Conservation (phyloP, 2,888 invertebrate species). For the Eledone cirrhosa region DNA sequence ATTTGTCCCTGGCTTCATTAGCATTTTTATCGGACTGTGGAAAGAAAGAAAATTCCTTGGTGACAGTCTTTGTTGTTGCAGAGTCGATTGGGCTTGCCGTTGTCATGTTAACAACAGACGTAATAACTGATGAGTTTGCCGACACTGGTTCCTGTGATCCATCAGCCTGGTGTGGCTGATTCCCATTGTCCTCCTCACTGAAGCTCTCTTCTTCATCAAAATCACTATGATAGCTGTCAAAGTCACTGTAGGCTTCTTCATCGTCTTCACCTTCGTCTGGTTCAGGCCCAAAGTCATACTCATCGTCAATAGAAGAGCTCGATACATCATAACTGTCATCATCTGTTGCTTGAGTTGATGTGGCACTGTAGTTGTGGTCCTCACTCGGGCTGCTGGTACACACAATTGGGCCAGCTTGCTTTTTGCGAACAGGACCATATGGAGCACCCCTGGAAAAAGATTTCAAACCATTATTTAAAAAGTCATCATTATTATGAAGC, state of each 20-base stretch:
- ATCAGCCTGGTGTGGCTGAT: conserved; percentile 44
- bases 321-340: conserved; percentile 49
- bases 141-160: conserved; percentile 39
- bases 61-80: conserved; percentile 11
- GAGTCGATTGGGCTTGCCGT: conserved; percentile 24
- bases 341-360: conserved; percentile 44
- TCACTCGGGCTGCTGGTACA: conserved; percentile 89
- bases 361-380: conserved; percentile 87
- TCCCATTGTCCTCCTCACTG: conserved; percentile 53
- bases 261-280: conserved; percentile 41
- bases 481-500: no score
- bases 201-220: conserved; percentile 41
- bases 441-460: conserved; percentile 13
- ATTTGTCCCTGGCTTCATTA: conserved; percentile 26
- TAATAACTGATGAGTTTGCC: conserved; percentile 20
- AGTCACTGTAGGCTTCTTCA: conserved; percentile 39
- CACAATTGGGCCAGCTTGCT: conserved; percentile 67
- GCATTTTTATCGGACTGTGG: conserved; percentile 23
- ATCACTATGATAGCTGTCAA: conserved; percentile 42
- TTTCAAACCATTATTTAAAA: no score
- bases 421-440: conserved; percentile 19
- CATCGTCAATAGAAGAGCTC: conserved; percentile 65
- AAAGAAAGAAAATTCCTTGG: background rate
- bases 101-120: conserved; percentile 28
- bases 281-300: conserved; percentile 64